These are phyloP conservation scores for Malacoraja senta DNA, from an alignment of 2,797 vertebrate species.

Conservation along the genomic window DNA sequence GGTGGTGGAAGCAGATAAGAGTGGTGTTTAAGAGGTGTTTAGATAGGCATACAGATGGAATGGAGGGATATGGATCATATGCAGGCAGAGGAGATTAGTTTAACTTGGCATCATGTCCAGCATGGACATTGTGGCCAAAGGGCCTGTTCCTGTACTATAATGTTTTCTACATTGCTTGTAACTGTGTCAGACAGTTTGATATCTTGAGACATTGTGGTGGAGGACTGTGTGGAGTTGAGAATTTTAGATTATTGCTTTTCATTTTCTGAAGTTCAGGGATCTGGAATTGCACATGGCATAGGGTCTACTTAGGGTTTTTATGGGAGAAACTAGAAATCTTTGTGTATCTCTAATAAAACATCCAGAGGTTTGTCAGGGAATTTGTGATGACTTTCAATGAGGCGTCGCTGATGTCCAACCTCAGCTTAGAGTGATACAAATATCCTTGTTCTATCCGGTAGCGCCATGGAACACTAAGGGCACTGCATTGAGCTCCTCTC, in stretches of 20 bases:
- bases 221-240: too few species aligned
- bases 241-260: neutral
- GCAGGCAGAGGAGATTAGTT: too few species aligned
- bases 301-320: neutral
- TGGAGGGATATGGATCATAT: too few species aligned
- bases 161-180: neutral
- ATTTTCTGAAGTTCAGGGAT: neutral
- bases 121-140: too few species aligned
- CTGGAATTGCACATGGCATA: neutral
- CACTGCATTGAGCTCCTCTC: too few species aligned
- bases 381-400: neutral
- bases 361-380: neutral
- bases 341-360: neutral
- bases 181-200: neutral
- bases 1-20: too few species aligned
- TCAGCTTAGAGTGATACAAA: neutral
- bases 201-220: neutral
- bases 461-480: too few species aligned
- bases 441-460: neutral
- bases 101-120: too few species aligned
- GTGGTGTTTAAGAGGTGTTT: too few species aligned
- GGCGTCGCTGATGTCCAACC: too few species aligned
- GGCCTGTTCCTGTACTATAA: too few species aligned
- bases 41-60: too few species aligned
- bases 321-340: neutral